Conservation (phyloP, 2,888 invertebrate species). For the Merodon equestris region DNA sequence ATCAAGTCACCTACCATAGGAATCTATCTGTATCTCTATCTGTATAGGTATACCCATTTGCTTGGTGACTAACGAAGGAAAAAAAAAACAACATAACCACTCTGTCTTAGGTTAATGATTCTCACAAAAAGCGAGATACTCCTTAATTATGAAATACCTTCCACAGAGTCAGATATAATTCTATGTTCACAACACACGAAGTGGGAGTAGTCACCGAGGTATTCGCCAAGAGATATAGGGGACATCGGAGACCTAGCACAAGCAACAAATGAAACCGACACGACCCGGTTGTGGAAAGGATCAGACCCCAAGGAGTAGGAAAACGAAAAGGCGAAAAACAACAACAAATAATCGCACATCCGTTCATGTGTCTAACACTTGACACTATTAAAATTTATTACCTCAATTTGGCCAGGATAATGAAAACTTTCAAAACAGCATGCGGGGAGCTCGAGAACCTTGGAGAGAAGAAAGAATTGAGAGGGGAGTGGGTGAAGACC, state of each 20-base stretch:
- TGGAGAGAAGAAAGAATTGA: background rate
- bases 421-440: slow-evolving; percentile 65
- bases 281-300: slow-evolving; percentile 14
- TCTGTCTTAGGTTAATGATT: slow-evolving; percentile 61
- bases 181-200: too few species aligned
- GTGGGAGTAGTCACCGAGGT: background rate
- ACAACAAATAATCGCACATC: slow-evolving; percentile 62
- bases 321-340: slow-evolving; percentile 4
- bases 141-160: slow-evolving; percentile 66
- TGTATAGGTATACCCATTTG: too few species aligned
- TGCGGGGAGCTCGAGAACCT: slow-evolving; percentile 30
- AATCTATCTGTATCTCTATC: too few species aligned
- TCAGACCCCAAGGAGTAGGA: background rate
- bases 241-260: background rate
- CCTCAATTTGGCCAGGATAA: slow-evolving; percentile 67
- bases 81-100: slow-evolving; percentile 13
- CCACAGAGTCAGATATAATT: slow-evolving; percentile 18
- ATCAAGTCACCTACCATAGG: slow-evolving; percentile 16
- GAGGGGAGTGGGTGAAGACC: background rate
- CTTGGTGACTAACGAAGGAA: too few species aligned
- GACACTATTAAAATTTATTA: slow-evolving; percentile 69
- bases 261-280: slow-evolving; percentile 50
- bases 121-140: slow-evolving; percentile 59
- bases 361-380: slow-evolving; percentile 68
- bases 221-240: slow-evolving; percentile 6